Evolutionary conservation across 2,888 invertebrate species (phyloP), one percentile per base, ranked within the genome.

Genomic region (Phorcus lineatus): DNA sequence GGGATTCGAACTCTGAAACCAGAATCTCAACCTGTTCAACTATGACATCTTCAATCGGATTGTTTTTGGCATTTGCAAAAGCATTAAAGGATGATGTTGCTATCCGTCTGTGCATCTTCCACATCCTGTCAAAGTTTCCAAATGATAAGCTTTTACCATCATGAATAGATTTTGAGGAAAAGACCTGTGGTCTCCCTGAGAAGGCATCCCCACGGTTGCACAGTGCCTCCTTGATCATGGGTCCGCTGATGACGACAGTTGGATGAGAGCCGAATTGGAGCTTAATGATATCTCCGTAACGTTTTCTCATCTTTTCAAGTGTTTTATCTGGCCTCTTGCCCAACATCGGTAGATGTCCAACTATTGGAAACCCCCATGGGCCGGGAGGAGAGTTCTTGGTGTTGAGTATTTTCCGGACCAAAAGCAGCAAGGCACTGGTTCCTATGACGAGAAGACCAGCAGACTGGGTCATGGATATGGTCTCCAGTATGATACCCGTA

Each of bases 331-430:
- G 86, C 2, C 80, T 19, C 16, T 62, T 62, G 4, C 83, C 84
- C 13, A 87, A 79, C 9, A 85, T 81, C 16, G 85, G 86, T 40
- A 87, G 79, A 62, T 86, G 85, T 2, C 87, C 87, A 2, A 87
- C 53, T 28, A 87, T 40, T 17, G 87, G 87, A 13, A 83, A 77
- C 19, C 86, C 86, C 79, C 80, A 77, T 0, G 86, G 86, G 16
- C 85, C 87, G 0, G 80, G 79, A 2, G 85, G 84, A 16, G 17
- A 0, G 19, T 55, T 55, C 0, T 54, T 62, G 19, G 24, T 67
- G 24, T 28, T 13, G 24, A 53, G 17, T n/a, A 78, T 2, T 6
- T 28, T 67, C 52, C 24, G 66, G 40, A 78, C 11, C 11, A 67
- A 11, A 28, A 67, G 66, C 52, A 57, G 54, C 67, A 70, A 13